Base-by-base conservation (phyloP, 2,113 vertebrate genomes). In the Thinocorus orbignyianus region DNA sequence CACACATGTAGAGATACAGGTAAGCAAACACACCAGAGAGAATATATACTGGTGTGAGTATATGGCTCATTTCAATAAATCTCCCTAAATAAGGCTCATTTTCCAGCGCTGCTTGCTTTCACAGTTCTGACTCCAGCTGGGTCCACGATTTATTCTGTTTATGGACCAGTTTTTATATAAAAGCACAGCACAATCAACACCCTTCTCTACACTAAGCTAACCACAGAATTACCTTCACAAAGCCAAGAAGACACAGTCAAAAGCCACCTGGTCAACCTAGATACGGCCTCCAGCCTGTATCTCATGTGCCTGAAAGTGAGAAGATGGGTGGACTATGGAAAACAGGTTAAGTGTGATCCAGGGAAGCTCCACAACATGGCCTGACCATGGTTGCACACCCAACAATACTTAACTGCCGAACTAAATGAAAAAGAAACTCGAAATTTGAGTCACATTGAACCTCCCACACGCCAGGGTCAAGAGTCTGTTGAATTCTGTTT, bases 1-100 rank as follows among this genome's bases (percentile, higher is more conserved):
- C 60, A 71, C 24, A 23, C 31, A 25, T 33, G 70, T 31, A 41
- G 39, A 60, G 61, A 14, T 30, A 30, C 58, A 83, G 57, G 37
- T 81, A 19, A 54, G 73, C 51, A 58, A 18, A 24, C 14, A 33
- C 52, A 60, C 54, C 9, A 61, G 16, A 54, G 26, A 4, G 8
- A 37, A 42, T 2, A 49, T 1, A 23, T 23, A 16, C 0, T 17
- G 39, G 26, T 41, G 49, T 22, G 65, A 68, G 39, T 9, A 39
- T 7, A 42, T 10, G 7, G 37, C 54, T 92, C 41, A 65, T 94
- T 89, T 89, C 73, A 71, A 68, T 85, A 78, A 49, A 85, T 94
- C 87, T 60, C 92, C 92, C 80, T 61, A 74, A 61, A 37, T 51
- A 62, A 72, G 68, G 86, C 68, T 92, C 77, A 19, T 92, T 86